Evolutionary conservation across 1,140 invertebrate species (phyloP).

Genomic region (Leptinotarsa defecta): DNA sequence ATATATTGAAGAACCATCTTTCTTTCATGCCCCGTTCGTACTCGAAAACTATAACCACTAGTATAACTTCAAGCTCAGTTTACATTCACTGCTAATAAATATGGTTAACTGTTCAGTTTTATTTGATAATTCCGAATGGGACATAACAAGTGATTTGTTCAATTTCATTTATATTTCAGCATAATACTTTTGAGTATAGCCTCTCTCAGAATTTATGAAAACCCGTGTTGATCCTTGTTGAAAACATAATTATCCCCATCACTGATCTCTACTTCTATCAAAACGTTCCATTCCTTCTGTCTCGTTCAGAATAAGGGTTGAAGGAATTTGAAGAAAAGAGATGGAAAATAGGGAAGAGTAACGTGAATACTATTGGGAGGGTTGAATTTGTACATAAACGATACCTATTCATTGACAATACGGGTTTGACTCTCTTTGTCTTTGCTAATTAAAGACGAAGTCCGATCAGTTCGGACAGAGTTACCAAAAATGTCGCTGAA

Average conservation of each 20-base stretch:
- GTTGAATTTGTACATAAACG: conserved; percentile 45
- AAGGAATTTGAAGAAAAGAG: neutral
- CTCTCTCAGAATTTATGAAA: no score
- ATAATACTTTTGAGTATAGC: no score
- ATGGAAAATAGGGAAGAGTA: neutral
- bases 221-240: no score
- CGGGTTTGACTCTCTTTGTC: conserved; percentile 46
- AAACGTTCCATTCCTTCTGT: neutral
- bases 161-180: no score
- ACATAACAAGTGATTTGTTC: no score
- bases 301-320: neutral
- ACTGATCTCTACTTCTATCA: neutral
- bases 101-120: no score
- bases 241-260: neutral
- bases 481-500: conserved; percentile 10
- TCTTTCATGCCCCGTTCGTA: no score
- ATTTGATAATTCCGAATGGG: no score
- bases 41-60: no score
- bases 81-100: no score
- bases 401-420: conserved; percentile 49
- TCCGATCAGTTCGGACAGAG: conserved; percentile 33
- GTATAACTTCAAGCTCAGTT: no score
- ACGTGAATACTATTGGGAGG: conserved; percentile 5
- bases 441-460: conserved; percentile 48
- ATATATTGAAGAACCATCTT: no score